Evolutionary conservation across 2,888 invertebrate species (phyloP).

Genomic region (Diarsia brunnea): DNA sequence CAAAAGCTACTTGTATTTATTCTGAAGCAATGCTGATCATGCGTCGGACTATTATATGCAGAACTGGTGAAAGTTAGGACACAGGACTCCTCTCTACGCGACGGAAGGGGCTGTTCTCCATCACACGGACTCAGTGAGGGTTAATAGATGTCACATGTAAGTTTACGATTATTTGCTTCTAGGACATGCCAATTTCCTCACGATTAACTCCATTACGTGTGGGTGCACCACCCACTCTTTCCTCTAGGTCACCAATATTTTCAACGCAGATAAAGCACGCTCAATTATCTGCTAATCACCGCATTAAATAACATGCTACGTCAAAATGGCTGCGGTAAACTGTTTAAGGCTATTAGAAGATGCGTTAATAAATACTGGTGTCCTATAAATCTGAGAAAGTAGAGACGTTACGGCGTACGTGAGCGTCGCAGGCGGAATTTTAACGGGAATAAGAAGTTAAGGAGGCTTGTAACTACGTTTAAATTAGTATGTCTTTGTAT

Average conservation of each 20-base stretch:
- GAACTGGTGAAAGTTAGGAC: not conserved
- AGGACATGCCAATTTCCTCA: not conserved
- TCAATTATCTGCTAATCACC: constrained; percentile 41
- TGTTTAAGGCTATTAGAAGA: constrained; percentile 63
- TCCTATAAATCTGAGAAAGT: constrained; percentile 80
- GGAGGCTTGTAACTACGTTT: constrained; percentile 76
- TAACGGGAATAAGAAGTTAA: constrained; percentile 81
- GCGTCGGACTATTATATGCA: no score
- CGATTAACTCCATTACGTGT: not conserved
- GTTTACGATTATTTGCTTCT: not conserved
- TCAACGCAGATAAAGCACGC: constrained; percentile 11
- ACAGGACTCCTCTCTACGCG: not conserved
- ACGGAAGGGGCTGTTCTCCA: not conserved
- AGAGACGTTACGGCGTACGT: constrained; percentile 81
- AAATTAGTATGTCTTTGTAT: constrained; percentile 61
- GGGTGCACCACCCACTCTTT: no score
- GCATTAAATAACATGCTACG: constrained; percentile 46
- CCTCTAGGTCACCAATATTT: not conserved
- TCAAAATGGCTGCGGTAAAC: constrained; percentile 56
- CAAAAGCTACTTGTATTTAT: no score
- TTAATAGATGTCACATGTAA: not conserved
- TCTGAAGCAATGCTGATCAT: no score
- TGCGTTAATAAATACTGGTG: constrained; percentile 79
- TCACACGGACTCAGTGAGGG: not conserved
- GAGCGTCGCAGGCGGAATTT: constrained; percentile 79